A percentile compares a stretch with the other conserved stretches of the same genome.
Conservation (phyloP, 2,113 vertebrate genomes). For the Tyto alba region DNA sequence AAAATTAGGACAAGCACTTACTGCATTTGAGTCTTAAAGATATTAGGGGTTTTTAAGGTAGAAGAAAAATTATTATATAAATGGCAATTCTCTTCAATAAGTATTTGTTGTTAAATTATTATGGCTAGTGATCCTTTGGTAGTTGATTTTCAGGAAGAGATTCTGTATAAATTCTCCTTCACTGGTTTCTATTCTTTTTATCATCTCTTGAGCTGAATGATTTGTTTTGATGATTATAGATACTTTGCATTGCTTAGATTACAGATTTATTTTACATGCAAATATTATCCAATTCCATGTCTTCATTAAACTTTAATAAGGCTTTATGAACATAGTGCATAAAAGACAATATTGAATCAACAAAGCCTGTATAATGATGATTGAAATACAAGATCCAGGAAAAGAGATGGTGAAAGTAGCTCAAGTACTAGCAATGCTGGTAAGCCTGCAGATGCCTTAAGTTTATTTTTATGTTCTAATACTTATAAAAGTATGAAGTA, state of each 20-base stretch:
- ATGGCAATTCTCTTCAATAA: background rate
- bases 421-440: background rate
- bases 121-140: background rate
- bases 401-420: background rate
- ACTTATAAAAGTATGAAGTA: background rate
- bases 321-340: background rate
- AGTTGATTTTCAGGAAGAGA: background rate
- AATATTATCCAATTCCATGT: slow-evolving; percentile 48
- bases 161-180: background rate
- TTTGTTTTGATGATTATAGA: slow-evolving; percentile 60
- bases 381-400: slow-evolving; percentile 20
- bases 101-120: background rate
- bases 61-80: background rate
- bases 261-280: slow-evolving; percentile 58
- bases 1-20: background rate
- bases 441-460: background rate
- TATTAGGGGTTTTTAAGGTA: background rate
- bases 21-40: background rate
- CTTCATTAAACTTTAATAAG: slow-evolving; percentile 65
- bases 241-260: slow-evolving; percentile 46
- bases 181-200: background rate
- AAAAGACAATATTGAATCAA: slow-evolving; percentile 49
- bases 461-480: background rate
- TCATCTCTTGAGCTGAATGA: slow-evolving; percentile 1
- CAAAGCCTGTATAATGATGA: slow-evolving; percentile 49